A percentile compares a stretch with the other conserved stretches of the same genome.
These are phyloP conservation scores for Porites australiensis DNA, from an alignment of 64 coral and sea anemone species.

Conservation along the genomic window DNA sequence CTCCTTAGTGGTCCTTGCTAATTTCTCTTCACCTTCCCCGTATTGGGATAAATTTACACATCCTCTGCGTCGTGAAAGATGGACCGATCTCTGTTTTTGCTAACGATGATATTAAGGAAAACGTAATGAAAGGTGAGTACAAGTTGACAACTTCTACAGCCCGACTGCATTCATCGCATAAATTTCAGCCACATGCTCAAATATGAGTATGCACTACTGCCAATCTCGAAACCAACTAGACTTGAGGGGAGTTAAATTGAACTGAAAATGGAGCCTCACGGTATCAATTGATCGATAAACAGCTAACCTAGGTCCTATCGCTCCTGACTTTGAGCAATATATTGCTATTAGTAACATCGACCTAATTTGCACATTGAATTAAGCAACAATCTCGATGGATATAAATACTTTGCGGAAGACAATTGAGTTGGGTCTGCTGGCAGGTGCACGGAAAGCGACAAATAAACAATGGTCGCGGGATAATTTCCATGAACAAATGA, in stretches of 20 bases:
- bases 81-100: too few species aligned
- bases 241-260: too few species aligned
- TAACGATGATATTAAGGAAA: too few species aligned
- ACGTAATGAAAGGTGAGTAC: too few species aligned
- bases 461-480: neutral
- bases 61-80: too few species aligned
- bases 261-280: too few species aligned
- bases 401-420: neutral
- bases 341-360: neutral
- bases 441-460: neutral
- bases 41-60: too few species aligned
- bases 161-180: neutral
- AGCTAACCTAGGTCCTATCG: neutral
- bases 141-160: too few species aligned
- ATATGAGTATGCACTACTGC: too few species aligned
- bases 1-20: neutral
- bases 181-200: neutral
- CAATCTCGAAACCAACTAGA: too few species aligned
- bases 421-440: neutral
- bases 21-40: neutral
- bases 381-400: neutral
- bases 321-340: neutral
- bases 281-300: too few species aligned
- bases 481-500: neutral
- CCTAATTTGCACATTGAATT: constrained; percentile 34